Evolutionary conservation across 1,140 invertebrate species (phyloP).

Genomic region (Pissodes strobi): DNA sequence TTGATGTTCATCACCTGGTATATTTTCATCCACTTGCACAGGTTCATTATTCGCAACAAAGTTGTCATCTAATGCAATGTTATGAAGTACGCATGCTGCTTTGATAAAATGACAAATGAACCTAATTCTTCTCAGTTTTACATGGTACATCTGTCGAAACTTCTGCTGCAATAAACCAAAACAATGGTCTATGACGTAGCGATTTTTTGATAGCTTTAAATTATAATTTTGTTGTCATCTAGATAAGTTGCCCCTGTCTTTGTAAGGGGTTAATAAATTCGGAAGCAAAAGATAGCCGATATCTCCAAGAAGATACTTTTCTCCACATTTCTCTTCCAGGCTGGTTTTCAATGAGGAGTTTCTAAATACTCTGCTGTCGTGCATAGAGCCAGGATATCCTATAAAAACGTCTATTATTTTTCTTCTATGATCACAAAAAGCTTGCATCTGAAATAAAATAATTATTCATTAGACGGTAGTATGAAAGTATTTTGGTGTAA

Average conservation of each 20-base stretch:
- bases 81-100: too few relatives aligned
- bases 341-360: constrained; percentile 15
- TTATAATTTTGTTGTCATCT: too few relatives aligned
- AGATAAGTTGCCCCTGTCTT: constrained; percentile 16
- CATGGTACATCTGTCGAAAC: too few relatives aligned
- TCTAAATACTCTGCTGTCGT: too few relatives aligned
- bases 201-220: constrained; percentile 23
- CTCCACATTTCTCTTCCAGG: too few relatives aligned
- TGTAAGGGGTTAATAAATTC: constrained; percentile 30
- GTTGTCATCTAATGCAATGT: neutral
- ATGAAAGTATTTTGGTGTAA: too few relatives aligned
- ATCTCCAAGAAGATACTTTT: constrained; percentile 30
- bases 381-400: too few relatives aligned
- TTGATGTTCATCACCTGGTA: too few relatives aligned
- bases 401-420: too few relatives aligned
- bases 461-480: neutral
- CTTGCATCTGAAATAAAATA: constrained; percentile 34
- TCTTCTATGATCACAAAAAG: constrained; percentile 33
- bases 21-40: neutral
- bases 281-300: constrained; percentile 20
- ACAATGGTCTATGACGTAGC: constrained; percentile 36
- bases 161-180: constrained; percentile 32
- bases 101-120: constrained; percentile 9
- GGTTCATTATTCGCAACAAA: neutral
- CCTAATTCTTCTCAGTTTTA: constrained; percentile 28